A percentile compares a stretch with the other conserved stretches of the same genome.
Conservation (phyloP, 1,140 invertebrate species). For the Bombus superbus region DNA sequence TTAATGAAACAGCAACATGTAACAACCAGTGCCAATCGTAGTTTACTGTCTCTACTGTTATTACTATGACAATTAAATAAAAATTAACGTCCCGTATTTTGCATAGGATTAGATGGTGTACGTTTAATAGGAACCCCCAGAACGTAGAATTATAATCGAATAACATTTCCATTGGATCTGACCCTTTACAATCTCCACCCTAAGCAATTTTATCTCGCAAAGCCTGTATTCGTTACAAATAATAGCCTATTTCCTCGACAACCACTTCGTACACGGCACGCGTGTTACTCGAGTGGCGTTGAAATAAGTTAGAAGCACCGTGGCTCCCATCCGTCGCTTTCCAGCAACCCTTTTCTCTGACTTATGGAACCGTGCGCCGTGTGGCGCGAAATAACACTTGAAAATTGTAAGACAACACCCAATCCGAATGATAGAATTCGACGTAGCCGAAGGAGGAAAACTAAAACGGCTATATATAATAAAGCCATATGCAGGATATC, state of each 20-base stretch:
- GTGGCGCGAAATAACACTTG: background rate
- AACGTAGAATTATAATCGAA: slow-evolving; percentile 17
- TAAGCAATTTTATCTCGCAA: slow-evolving; percentile 47
- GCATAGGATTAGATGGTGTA: background rate
- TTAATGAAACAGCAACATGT: too few species aligned
- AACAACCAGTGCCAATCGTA: too few species aligned
- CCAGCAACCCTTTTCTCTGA: slow-evolving; percentile 12
- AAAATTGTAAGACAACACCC: background rate
- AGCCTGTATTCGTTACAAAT: slow-evolving; percentile 62
- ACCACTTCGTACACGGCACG: slow-evolving; percentile 47
- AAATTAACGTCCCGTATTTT: background rate
- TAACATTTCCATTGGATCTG: slow-evolving; percentile 39
- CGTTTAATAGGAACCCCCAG: background rate
- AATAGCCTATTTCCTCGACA: slow-evolving; percentile 62
- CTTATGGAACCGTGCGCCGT: background rate
- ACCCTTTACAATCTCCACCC: slow-evolving; percentile 33
- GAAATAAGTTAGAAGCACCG: slow-evolving; percentile 36
- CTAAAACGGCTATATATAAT: background rate
- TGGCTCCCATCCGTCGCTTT: background rate
- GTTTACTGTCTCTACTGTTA: too few species aligned
- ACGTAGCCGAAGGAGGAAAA: background rate
- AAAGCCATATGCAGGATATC: too few species aligned
- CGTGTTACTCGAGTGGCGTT: slow-evolving; percentile 46
- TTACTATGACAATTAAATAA: background rate
- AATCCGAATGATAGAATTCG: background rate